Percentiles rank a stretch among this genome's conserved stretches.
These are phyloP conservation scores for Tympanoctomys barrerae DNA, from an alignment of 2,797 vertebrate species.

Conservation along the genomic window DNA sequence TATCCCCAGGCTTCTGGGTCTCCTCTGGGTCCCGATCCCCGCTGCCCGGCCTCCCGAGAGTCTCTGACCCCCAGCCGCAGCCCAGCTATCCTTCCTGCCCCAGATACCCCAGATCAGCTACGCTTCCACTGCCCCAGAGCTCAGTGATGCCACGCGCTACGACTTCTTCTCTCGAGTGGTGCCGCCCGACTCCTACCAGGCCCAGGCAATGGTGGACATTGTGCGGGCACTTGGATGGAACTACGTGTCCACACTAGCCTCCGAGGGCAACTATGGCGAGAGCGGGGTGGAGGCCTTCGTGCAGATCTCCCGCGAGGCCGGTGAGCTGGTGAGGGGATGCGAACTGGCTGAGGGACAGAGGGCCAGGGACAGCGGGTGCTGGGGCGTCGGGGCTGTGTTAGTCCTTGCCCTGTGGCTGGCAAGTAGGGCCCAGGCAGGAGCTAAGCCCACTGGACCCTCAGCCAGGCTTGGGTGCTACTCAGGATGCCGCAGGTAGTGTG, in stretches of 20 bases:
- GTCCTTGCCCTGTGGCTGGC: not conserved
- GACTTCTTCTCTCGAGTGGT: constrained; percentile 96
- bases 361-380: too few species aligned
- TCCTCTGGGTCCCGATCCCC: not conserved
- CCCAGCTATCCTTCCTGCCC: constrained; percentile 34
- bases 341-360: rapidly evolving
- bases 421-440: not conserved
- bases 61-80: not conserved
- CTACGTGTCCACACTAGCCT: constrained; percentile 95
- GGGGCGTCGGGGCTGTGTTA: not conserved
- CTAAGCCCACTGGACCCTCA: not conserved
- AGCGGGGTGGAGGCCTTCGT: constrained; percentile 95
- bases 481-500: rapidly evolving
- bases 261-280: constrained; percentile 95
- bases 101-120: constrained; percentile 98
- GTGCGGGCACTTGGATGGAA: constrained; percentile 95
- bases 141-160: constrained; percentile 95
- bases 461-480: not conserved
- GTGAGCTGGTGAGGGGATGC: constrained; percentile 81
- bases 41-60: not conserved
- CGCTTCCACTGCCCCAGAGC: constrained; percentile 95
- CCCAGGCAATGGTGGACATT: constrained; percentile 96
- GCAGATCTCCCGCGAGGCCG: constrained; percentile 94
- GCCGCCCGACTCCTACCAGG: constrained; percentile 96
- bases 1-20: not conserved